Percentiles rank a stretch among this genome's conserved stretches.
phyloP scores from a whole-genome alignment of 2,888 invertebrate genomes.

The Cheilosia pagana region DNA sequence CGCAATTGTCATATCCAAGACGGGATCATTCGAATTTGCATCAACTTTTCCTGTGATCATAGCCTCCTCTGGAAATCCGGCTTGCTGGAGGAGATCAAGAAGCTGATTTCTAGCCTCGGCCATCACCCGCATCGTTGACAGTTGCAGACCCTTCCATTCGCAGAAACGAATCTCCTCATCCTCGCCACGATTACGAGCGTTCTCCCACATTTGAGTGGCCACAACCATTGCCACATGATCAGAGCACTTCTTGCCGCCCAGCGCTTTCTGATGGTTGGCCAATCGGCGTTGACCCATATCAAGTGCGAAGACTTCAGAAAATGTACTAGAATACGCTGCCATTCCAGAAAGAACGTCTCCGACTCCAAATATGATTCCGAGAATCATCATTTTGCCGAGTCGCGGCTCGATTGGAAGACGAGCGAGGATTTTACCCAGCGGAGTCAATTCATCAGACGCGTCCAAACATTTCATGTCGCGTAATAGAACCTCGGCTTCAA shows the following conservation, averaged over 20 bases:
- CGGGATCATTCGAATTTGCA: slow-evolving; percentile 90
- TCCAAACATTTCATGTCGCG: slow-evolving; percentile 97
- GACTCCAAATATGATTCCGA: slow-evolving; percentile 95
- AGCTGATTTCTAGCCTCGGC: slow-evolving; percentile 94
- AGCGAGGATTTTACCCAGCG: slow-evolving; percentile 96
- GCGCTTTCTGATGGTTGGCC: slow-evolving; percentile 92
- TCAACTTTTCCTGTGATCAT: slow-evolving; percentile 90
- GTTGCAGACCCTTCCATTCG: slow-evolving; percentile 94
- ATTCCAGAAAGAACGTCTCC: slow-evolving; percentile 96
- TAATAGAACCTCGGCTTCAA: slow-evolving; percentile 95
- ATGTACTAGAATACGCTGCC: slow-evolving; percentile 97
- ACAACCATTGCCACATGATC: slow-evolving; percentile 98
- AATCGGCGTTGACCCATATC: slow-evolving; percentile 90
- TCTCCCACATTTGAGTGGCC: slow-evolving; percentile 93
- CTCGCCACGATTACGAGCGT: slow-evolving; percentile 88
- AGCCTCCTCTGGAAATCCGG: slow-evolving; percentile 96
- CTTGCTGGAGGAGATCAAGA: slow-evolving; percentile 87
- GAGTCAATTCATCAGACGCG: slow-evolving; percentile 93
- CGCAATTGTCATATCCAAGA: slow-evolving; percentile 92
- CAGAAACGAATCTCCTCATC: slow-evolving; percentile 93
- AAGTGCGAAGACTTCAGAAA: slow-evolving; percentile 96
- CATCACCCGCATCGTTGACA: slow-evolving; percentile 95
- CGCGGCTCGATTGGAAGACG: slow-evolving; percentile 98
- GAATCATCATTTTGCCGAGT: slow-evolving; percentile 98
- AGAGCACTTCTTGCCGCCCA: slow-evolving; percentile 94